Base-by-base conservation (phyloP, 2,113 vertebrate species). In the Dicentrarchus labrax region DNA sequence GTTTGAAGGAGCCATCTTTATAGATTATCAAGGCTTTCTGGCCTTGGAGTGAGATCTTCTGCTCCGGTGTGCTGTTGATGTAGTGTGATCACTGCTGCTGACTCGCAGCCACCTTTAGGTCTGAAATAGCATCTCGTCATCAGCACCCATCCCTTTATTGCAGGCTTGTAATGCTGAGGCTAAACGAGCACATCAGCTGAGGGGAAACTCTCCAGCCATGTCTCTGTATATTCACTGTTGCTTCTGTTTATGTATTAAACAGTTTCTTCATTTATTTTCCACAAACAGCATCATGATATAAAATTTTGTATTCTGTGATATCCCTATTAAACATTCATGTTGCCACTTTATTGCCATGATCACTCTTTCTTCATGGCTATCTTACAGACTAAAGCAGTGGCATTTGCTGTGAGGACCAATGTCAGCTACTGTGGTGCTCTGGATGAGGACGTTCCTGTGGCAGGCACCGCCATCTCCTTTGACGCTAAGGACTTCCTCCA, bases 401-500 rank as follows among this genome's bases (percentile, higher is more conserved):
- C 98, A 0, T 99, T 99, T 88, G 98, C 98, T 7, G 98, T 99
- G 87, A 98, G 97, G 94, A 98, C 98, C 5, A 99, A 99, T 1
- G 97, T 99, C 93, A 98, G 97, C 92, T 99, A 98, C 94, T 99
- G 98, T 3, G 98, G 98, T 0, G 98, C 97, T 57, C 94, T 99
- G 93, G 98, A 99, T 70, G 98, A 99, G 92, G 97, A 99, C 90
- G 97, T 99, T 72, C 98, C 98, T n/a, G 97, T 99, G 64, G 96
- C 97, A 2, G 97, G 98, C 91, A 98, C 97, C 1, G 97, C 96
- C 88, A 96, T 99, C 93, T 99, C 98, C 66, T 99, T 99, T 38
- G 98, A 99, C 82, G 96, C 97, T 94, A 99, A 99, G 96, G 98
- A 99, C 95, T 99, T 99, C 91, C 97, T 99, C 22, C 98, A 99